Conservation (phyloP, 1,140 invertebrate species). For the Temnothorax nylanderi region DNA sequence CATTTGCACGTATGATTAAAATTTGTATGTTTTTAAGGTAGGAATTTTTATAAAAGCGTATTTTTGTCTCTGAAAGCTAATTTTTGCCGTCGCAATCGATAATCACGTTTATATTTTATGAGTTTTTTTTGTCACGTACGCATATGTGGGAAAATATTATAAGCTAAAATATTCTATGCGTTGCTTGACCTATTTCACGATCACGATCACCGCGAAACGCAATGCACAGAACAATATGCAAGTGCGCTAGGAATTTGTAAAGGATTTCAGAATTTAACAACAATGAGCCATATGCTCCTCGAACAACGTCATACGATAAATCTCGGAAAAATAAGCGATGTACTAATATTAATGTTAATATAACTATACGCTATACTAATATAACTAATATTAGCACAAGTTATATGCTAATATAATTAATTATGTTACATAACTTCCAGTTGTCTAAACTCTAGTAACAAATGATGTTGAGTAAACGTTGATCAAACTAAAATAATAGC, state of each 20-base stretch:
- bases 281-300: constrained; percentile 18
- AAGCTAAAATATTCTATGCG: constrained; percentile 69
- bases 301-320: constrained; percentile 4
- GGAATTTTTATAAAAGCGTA: neutral
- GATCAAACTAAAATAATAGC: neutral
- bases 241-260: constrained; percentile 26
- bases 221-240: constrained; percentile 23
- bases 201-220: constrained; percentile 74
- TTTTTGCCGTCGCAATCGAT: constrained; percentile 27
- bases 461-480: neutral
- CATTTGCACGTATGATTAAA: neutral
- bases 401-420: neutral
- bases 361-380: neutral
- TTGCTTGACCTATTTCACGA: constrained; percentile 81
- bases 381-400: neutral
- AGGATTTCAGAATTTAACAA: constrained; percentile 25
- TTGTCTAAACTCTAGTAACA: neutral
- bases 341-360: neutral
- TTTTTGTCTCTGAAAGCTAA: neutral
- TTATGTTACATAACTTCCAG: neutral
- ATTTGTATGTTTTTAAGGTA: neutral
- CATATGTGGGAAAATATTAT: constrained; percentile 59
- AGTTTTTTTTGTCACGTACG: constrained; percentile 48
- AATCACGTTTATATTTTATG: constrained; percentile 43
- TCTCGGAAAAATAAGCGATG: constrained; percentile 23